Conservation (phyloP, 2,888 invertebrate genomes). For the Tryphoninae sp. region DNA sequence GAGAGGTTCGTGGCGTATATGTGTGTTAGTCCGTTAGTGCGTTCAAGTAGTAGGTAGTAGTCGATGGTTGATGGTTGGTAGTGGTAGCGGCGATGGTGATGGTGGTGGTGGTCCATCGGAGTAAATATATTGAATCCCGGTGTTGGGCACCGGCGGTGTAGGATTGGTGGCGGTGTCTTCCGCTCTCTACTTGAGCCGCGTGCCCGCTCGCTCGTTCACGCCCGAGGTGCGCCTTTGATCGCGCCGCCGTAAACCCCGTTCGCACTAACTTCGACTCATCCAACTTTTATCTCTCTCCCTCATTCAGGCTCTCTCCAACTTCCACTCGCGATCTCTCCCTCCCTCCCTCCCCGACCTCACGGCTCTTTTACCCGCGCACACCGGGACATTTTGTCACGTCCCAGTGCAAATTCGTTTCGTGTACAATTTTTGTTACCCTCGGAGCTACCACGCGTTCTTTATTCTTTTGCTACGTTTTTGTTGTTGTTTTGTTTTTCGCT, state of each 20-base stretch:
- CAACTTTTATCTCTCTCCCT: conserved; percentile 46
- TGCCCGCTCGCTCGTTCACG: conserved; percentile 80
- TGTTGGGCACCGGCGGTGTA: conserved; percentile 66
- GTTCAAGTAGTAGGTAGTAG: too few species aligned
- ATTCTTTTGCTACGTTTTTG: conserved; percentile 19
- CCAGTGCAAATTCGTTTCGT: conserved; percentile 56
- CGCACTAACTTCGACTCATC: conserved; percentile 74
- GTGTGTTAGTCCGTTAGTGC: conserved; percentile 52
- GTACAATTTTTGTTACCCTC: conserved; percentile 41
- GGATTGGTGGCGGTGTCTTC: conserved; percentile 79
- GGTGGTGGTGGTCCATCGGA: conserved; percentile 77
- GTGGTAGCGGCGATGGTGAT: conserved; percentile 64
- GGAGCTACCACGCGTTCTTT: conserved; percentile 1
- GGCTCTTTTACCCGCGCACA: conserved; percentile 6
- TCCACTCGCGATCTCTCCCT: conserved; percentile 8
- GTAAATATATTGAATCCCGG: conserved; percentile 75
- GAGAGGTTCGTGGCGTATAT: conserved; percentile 40
- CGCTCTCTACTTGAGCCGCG: conserved; percentile 80
- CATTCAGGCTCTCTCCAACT: neutral
- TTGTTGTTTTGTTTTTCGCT: conserved; percentile 6
- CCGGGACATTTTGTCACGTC: conserved; percentile 60
- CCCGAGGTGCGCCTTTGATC: conserved; percentile 80
- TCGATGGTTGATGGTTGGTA: conserved; percentile 16
- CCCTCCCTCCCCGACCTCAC: conserved; percentile 29
- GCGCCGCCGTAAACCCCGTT: conserved; percentile 78